Evolutionary conservation across 2,888 invertebrate genomes (phyloP), one percentile per base, ranked within the genome.

Genomic region (Heliconius hortense): DNA sequence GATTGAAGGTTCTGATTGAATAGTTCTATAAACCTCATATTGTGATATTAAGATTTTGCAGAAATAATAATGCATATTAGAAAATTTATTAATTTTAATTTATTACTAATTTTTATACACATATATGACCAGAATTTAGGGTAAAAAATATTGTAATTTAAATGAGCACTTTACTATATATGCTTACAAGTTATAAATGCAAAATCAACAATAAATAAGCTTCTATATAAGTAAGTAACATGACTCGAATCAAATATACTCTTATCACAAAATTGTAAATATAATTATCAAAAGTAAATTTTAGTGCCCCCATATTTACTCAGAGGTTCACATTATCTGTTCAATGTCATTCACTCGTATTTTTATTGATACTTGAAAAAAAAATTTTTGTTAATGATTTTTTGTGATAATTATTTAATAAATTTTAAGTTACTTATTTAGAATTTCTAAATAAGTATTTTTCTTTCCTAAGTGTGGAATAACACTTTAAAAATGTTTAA

Each of bases 281-380:
- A 81, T 73, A 72, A 79, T 86, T 87, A 88, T 88, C 85, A 81
- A 69, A 75, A 80, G 72, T 63, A 62, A 69, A 18, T 69, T 74
- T 28, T 26, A 64, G 63, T 67, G n/a, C 28, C 24, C n/a, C 26
- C 64, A n/a, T 73, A 68, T 60, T 68, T 60, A 60, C 43, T 48
- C 53, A 53, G 31, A 21, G 5, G 28, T 62, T 53, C 15, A 26
- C 31, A 35, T 62, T 74, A 68, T 74, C 68, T 69, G 31, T 62
- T 62, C 28, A 68, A 68, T 68, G 53, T 64, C 48, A 68, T 53
- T 56, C 35, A 24, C 35, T 28, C 18, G 60, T 18, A 28, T 60
- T 60, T 26, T 60, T 28, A 60, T 26, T 28, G 60, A 28, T 24
- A 26, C 15, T 60, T 26, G 26, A 26, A 26, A 26, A 7, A 28